These are phyloP conservation scores for Agonum fuliginosum DNA, from an alignment of 2,888 invertebrate species.

Conservation along the genomic window DNA sequence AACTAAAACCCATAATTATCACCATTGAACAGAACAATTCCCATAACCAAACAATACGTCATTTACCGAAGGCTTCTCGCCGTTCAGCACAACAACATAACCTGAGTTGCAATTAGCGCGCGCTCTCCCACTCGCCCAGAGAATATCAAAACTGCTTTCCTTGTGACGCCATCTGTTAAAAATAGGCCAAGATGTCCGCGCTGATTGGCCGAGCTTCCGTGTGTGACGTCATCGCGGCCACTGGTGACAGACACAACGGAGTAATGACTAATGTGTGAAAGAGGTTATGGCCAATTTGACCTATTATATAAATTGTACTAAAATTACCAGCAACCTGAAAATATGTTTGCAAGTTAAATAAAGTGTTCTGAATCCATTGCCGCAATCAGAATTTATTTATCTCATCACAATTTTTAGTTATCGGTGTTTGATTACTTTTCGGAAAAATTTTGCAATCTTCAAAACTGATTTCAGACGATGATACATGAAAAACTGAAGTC, in stretches of 20 bases:
- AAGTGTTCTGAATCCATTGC: too few relatives aligned
- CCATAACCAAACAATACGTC: background rate
- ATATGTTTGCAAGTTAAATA: too few relatives aligned
- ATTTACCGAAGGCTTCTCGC: slow-evolving; percentile 9
- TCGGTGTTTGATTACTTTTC: too few relatives aligned
- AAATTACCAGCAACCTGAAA: too few relatives aligned
- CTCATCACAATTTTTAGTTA: too few relatives aligned
- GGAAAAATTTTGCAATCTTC: too few relatives aligned
- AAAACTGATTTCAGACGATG: too few relatives aligned
- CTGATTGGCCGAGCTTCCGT: slow-evolving; percentile 37
- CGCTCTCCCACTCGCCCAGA: background rate
- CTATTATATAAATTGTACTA: too few relatives aligned
- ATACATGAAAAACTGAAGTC: too few relatives aligned
- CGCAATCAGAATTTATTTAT: too few relatives aligned
- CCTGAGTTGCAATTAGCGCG: background rate
- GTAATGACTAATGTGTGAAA: background rate
- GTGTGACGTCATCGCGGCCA: background rate
- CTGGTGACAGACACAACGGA: background rate
- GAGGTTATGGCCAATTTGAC: background rate
- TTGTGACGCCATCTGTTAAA: slow-evolving; percentile 24
- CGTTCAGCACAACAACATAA: background rate
- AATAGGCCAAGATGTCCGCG: slow-evolving; percentile 31
- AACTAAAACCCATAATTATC: slow-evolving; percentile 27
- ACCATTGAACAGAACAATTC: slow-evolving; percentile 5
- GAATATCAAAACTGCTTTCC: slow-evolving; percentile 22